Evolutionary conservation across 2,113 vertebrate genomes (phyloP).

Genomic region (Petromus typicus): DNA sequence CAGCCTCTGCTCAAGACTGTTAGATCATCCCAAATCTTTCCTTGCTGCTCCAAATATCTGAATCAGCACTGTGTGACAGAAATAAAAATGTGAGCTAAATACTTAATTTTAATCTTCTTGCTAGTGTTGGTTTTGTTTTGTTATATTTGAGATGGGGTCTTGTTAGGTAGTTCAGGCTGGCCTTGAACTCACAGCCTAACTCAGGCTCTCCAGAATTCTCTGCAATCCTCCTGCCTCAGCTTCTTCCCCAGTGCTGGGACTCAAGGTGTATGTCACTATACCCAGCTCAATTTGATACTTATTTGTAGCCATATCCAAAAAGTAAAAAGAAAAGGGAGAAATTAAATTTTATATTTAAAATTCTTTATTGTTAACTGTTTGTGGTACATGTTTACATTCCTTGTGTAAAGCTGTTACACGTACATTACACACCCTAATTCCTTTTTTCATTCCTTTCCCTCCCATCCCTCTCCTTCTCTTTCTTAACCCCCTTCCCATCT

Average conservation of each 20-base stretch:
- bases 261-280: not conserved
- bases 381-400: not conserved
- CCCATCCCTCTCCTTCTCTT: not conserved
- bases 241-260: not conserved
- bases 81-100: not conserved
- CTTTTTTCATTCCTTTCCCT: not conserved
- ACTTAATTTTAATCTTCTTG: not conserved
- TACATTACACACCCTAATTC: not conserved
- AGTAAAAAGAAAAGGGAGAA: not conserved
- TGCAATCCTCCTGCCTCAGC: not conserved
- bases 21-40: not conserved
- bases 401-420: not conserved
- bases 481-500: not conserved
- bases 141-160: not conserved
- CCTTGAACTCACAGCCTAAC: not conserved
- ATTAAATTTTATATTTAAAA: constrained; percentile 24
- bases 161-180: not conserved
- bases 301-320: not conserved
- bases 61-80: not conserved
- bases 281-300: not conserved
- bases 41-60: not conserved
- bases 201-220: not conserved
- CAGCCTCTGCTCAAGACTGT: not conserved
- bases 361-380: not conserved
- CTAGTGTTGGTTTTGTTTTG: not conserved